These are phyloP conservation scores for Hydroisotoma schaefferi DNA, from an alignment of 2,888 invertebrate species.

Conservation along the genomic window DNA sequence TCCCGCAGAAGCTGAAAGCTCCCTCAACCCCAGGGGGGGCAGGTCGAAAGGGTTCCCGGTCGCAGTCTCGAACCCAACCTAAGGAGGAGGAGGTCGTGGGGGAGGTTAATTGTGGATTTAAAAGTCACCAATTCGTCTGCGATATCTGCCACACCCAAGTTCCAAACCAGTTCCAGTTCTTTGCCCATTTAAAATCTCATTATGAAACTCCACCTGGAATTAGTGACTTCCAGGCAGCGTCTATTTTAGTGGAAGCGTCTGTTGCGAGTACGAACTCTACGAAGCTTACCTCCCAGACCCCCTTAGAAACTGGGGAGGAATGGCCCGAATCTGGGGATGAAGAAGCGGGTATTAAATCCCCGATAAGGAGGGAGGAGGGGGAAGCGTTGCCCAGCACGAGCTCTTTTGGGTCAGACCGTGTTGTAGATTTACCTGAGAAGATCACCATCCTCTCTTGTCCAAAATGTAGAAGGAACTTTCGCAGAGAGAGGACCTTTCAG, in stretches of 20 bases:
- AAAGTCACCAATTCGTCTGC: constrained; percentile 62
- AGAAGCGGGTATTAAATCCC: not conserved
- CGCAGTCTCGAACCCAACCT: no score
- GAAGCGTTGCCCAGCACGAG: not conserved
- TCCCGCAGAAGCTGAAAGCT: no score
- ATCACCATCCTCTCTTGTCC: constrained; percentile 50
- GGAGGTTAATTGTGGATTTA: no score
- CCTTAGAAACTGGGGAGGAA: not conserved
- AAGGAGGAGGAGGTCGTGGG: no score
- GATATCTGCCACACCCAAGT: constrained; percentile 74
- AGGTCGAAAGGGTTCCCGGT: no score
- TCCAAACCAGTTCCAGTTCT: constrained; percentile 75
- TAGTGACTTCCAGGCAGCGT: constrained; percentile 3
- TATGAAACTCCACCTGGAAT: constrained; percentile 58
- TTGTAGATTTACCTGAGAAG: constrained; percentile 10
- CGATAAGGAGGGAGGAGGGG: not conserved
- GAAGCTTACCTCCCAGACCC: no score
- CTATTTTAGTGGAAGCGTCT: not conserved
- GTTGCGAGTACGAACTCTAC: not conserved
- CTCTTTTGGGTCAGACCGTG: not conserved
- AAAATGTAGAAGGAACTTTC: constrained; percentile 60
- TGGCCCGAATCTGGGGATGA: not conserved
- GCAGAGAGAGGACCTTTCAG: constrained; percentile 63
- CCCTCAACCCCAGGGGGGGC: no score
- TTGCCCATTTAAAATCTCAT: constrained; percentile 76